Percentiles rank a stretch among this genome's conserved stretches.
phyloP scores from a whole-genome alignment of 1,140 invertebrate genomes.

The Nylanderia fulva region DNA sequence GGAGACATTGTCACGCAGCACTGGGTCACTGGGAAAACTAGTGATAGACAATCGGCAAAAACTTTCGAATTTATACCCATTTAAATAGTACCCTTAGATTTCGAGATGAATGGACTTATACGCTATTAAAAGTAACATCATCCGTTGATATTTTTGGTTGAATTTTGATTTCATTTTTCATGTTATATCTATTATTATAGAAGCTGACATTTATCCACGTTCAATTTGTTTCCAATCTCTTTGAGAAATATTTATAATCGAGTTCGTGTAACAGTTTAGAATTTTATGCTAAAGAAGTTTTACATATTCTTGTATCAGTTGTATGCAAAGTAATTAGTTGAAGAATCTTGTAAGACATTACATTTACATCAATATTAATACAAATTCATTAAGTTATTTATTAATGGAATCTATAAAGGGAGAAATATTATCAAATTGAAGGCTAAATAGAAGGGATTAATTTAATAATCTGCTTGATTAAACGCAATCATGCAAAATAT shows the following conservation, averaged over 20 bases:
- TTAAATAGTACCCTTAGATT: conserved; percentile 18
- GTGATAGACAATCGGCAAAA: conserved; percentile 49
- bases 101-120: neutral
- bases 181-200: neutral
- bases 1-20: conserved; percentile 9
- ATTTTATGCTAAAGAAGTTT: neutral
- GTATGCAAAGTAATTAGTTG: neutral
- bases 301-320: neutral
- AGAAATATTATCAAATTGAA: neutral
- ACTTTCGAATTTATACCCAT: conserved; percentile 50
- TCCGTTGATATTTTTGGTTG: neutral
- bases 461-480: neutral
- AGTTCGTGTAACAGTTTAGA: neutral
- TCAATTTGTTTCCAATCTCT: neutral
- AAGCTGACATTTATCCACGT: neutral
- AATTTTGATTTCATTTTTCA: conserved; percentile 5
- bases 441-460: neutral
- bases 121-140: neutral
- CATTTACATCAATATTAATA: neutral
- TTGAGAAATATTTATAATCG: neutral
- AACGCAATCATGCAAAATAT: conserved; percentile 4
- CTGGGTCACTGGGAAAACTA: conserved; percentile 51
- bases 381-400: conserved; percentile 1
- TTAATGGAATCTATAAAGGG: neutral
- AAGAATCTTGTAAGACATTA: neutral